A percentile compares a stretch with the other conserved stretches of the same genome.
These are phyloP conservation scores for Mionectes olivaceus DNA, from an alignment of 2,797 vertebrate genomes.

Conservation along the genomic window DNA sequence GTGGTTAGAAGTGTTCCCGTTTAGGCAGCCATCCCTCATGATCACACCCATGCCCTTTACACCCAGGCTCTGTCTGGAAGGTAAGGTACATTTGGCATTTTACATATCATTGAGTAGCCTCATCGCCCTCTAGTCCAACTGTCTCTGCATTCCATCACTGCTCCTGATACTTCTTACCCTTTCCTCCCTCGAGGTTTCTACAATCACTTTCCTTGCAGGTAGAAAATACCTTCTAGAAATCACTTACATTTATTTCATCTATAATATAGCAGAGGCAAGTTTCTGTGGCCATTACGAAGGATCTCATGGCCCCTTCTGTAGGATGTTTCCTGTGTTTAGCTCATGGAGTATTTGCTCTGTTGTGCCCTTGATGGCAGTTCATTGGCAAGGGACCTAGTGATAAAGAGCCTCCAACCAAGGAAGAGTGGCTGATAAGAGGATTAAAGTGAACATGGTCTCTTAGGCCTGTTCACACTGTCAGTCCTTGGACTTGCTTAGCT, in stretches of 20 bases:
- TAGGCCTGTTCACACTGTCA: neutral
- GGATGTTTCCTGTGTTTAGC: neutral
- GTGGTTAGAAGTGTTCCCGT: neutral
- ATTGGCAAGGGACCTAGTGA: neutral
- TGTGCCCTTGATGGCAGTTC: conserved; percentile 11
- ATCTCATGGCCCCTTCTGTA: neutral
- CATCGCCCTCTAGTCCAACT: conserved; percentile 1
- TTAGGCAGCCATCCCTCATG: neutral
- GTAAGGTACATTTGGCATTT: conserved; percentile 39
- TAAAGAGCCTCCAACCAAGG: neutral
- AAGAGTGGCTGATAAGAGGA: neutral
- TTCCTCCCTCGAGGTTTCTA: neutral
- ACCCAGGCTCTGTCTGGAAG: conserved; percentile 11
- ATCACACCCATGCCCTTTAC: neutral
- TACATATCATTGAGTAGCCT: neutral
- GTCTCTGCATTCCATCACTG: conserved; percentile 12
- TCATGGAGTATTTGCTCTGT: neutral
- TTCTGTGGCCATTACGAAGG: neutral
- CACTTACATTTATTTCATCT: neutral
- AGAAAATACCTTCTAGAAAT: conserved; percentile 6
- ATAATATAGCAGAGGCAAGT: neutral
- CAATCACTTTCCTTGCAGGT: neutral
- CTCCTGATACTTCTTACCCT: conserved; percentile 1
- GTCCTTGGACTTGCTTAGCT: neutral
- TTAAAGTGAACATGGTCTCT: conserved; percentile 2